phyloP scores from a whole-genome alignment of 2,797 vertebrate species.

The Vultur gryphus region DNA sequence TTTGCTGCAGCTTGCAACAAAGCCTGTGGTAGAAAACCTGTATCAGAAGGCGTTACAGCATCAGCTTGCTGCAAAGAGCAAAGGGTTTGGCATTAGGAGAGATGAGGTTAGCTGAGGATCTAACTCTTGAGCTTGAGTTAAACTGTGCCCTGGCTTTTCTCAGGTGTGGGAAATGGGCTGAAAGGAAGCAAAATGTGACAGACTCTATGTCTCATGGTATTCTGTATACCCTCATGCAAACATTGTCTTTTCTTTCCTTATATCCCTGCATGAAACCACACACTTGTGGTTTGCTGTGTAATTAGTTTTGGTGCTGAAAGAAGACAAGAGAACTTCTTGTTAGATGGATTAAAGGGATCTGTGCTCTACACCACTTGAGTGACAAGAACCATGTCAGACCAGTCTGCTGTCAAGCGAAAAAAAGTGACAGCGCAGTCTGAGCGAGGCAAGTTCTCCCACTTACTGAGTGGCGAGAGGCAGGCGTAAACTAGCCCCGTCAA shows the following conservation, averaged over 20 bases:
- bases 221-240: background rate
- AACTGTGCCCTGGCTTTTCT: background rate
- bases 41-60: background rate
- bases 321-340: slow-evolving; percentile 49
- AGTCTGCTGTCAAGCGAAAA: background rate
- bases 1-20: background rate
- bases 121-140: background rate
- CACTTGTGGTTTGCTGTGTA: slow-evolving; percentile 41
- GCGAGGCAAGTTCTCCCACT: background rate
- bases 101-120: background rate
- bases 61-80: background rate
- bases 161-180: background rate
- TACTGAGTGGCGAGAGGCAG: slow-evolving; percentile 65
- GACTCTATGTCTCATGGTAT: background rate
- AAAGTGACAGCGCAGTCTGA: background rate
- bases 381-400: slow-evolving; percentile 27
- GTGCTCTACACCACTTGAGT: slow-evolving; percentile 6
- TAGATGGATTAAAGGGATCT: slow-evolving; percentile 45
- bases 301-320: slow-evolving; percentile 45
- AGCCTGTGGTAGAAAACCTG: background rate
- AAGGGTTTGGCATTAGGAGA: background rate
- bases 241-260: background rate
- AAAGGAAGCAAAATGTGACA: background rate
- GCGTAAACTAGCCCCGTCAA: slow-evolving; percentile 75
- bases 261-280: slow-evolving; percentile 5